Evolutionary conservation across 2,888 invertebrate genomes (phyloP).

Genomic region (Cheiracanthium punctorium): DNA sequence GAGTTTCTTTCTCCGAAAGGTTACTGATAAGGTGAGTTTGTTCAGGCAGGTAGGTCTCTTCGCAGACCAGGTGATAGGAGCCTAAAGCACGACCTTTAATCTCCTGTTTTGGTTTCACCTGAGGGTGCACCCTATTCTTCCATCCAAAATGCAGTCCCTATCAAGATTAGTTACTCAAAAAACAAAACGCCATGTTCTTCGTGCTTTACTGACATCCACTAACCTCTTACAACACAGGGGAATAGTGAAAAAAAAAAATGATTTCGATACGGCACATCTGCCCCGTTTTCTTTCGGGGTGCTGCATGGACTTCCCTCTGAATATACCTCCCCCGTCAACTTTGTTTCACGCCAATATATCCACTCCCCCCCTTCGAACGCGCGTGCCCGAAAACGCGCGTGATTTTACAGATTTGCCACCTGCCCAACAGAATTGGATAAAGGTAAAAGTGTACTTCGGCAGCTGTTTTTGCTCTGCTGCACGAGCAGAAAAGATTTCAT

Average conservation of each 20-base stretch:
- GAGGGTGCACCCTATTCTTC: background rate
- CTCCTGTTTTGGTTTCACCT: background rate
- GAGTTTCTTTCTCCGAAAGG: background rate
- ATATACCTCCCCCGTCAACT: background rate
- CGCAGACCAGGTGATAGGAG: background rate
- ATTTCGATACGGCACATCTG: background rate
- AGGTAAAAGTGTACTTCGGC: background rate
- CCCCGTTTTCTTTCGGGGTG: background rate
- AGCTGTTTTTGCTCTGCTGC: background rate
- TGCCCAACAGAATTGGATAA: background rate
- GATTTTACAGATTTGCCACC: slow-evolving; percentile 1
- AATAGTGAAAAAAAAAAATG: background rate
- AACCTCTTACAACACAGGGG: background rate
- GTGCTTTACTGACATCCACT: background rate
- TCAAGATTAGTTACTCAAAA: background rate
- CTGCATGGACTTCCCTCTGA: background rate
- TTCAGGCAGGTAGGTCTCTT: background rate
- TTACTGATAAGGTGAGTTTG: background rate
- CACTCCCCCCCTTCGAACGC: background rate
- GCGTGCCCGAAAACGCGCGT: background rate
- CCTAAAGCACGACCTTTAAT: background rate
- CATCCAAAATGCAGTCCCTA: background rate
- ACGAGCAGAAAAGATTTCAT: background rate
- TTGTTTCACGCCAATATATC: background rate
- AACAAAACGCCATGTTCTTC: background rate